Evolutionary conservation across 35 echinoderm and acorn worm species (phyloP), one percentile per base, ranked within the genome.

Genomic region (Ophiothrix spiculata): DNA sequence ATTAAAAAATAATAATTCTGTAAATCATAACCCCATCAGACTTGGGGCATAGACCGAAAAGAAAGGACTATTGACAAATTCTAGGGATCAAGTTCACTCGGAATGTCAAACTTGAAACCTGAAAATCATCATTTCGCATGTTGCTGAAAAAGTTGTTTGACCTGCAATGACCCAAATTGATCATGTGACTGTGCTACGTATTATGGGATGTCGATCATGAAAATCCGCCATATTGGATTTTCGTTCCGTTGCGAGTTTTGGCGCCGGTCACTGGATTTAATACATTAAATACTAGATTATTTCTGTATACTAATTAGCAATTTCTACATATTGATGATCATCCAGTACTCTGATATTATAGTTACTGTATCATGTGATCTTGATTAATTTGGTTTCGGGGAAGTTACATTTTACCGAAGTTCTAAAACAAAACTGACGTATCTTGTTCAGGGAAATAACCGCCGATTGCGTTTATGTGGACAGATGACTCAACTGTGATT

Each of bases 201-300:
- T 89, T 89, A 89, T 89, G 87, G 87, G 87, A 82, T 89, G 87
- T 78, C 77, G 46, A 39, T 75, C 74, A 83, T 39, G 73, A 40
- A 38, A 23, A 83, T 64, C 80, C 87, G 87, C 87, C 87, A 89
- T 89, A 83, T 89, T 89, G 87, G 80, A 89, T 80, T 39, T 89
- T 80, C 38, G 40, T 78, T 83, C 75, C 87, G 87, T 89, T 89
- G 79, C 39, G 83, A 83, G 37, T 89, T 89, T 89, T 81, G 87
- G 79, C 79, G 79, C 79, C 40, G 80, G 54, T 23, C 23, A 82
- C 40, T 25, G 80, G 42, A 6, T 10, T 49, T 49, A 32, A 31
- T 42, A 14, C 14, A 56, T 45, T 0, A 82, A 82, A 49, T 28
- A 28, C 23, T 46, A 49, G 76, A 78, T 12, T 78, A 38, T 78